Evolutionary conservation across 2,888 invertebrate species (phyloP).

Genomic region (Polyommatus iphigenia): DNA sequence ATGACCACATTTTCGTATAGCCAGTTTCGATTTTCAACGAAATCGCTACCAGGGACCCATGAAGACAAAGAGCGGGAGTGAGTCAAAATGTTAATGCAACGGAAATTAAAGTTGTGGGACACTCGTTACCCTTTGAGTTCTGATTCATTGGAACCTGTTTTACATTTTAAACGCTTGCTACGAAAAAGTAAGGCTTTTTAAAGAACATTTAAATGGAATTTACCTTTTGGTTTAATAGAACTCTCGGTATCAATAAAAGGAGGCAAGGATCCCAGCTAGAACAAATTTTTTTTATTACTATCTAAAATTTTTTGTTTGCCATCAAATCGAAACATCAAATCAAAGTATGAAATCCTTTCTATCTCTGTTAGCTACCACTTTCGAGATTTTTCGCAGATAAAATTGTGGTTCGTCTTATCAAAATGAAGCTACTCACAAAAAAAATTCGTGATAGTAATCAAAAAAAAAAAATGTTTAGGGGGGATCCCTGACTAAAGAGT

Average conservation of each 20-base stretch:
- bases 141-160: slow-evolving; percentile 26
- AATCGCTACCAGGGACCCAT: slow-evolving; percentile 40
- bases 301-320: no score
- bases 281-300: no score
- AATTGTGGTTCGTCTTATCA: no score
- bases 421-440: no score
- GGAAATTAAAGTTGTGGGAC: slow-evolving; percentile 78
- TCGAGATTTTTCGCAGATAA: no score
- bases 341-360: no score
- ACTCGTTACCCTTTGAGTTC: slow-evolving; percentile 65
- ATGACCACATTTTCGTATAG: neutral
- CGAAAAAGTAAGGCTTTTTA: slow-evolving; percentile 6
- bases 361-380: no score
- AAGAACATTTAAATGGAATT: neutral
- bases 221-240: neutral
- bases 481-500: no score
- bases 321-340: no score
- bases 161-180: slow-evolving; percentile 27
- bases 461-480: no score
- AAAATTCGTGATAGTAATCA: no score
- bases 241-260: neutral
- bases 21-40: neutral
- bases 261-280: neutral
- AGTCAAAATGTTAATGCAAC: slow-evolving; percentile 76
- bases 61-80: slow-evolving; percentile 62